A percentile compares a stretch with the other conserved stretches of the same genome.
Conservation (phyloP, 2,888 invertebrate genomes). For the Cataglyphis altisquamis region DNA sequence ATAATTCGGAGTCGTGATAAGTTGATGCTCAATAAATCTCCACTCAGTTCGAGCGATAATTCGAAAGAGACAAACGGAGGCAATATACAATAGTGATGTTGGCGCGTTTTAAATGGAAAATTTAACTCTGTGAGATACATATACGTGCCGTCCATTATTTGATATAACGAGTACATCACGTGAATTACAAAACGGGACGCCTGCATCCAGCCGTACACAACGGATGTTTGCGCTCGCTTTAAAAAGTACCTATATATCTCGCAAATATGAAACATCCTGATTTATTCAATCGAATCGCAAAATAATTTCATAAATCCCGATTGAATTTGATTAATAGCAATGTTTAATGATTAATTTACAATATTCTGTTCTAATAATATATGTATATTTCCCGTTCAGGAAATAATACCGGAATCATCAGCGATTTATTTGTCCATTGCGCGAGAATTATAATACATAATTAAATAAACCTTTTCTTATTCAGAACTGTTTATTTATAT, state of each 20-base stretch:
- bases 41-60: not conserved
- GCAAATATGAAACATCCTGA: not conserved
- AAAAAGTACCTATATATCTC: slow-evolving; percentile 5
- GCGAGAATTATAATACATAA: not conserved
- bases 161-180: slow-evolving; percentile 8
- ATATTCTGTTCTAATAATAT: slow-evolving; percentile 1
- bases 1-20: not conserved
- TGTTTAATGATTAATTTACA: not conserved
- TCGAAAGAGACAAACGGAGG: not conserved
- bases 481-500: not conserved
- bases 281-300: slow-evolving; percentile 21
- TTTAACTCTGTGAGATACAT: slow-evolving; percentile 18
- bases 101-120: slow-evolving; percentile 22
- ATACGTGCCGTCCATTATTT: slow-evolving; percentile 11
- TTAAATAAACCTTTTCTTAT: not conserved
- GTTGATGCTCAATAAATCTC: not conserved
- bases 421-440: slow-evolving; percentile 17
- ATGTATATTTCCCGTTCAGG: not conserved
- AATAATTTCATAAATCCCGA: slow-evolving; percentile 34
- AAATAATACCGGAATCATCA: slow-evolving; percentile 19
- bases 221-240: slow-evolving; percentile 1
- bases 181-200: slow-evolving; percentile 25
- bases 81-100: not conserved
- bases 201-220: not conserved
- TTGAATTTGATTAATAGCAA: slow-evolving; percentile 32